A percentile compares a stretch with the other conserved stretches of the same genome.
These are phyloP conservation scores for Tiliacea citrago DNA, from an alignment of 2,888 invertebrate species.

Conservation along the genomic window DNA sequence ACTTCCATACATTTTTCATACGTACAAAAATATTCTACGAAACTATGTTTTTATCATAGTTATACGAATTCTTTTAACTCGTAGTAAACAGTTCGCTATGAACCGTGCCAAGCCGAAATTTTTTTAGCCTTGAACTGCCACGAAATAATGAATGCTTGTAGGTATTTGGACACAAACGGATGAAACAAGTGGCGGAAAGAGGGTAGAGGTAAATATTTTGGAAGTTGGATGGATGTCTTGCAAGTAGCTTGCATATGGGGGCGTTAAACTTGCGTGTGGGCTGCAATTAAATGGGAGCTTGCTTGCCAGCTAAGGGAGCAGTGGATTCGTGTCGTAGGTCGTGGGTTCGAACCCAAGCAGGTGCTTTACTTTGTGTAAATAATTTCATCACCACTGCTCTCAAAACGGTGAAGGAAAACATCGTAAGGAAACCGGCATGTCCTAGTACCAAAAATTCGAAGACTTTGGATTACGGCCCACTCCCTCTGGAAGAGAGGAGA, in stretches of 20 bases:
- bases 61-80: constrained; percentile 38
- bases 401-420: too few species aligned
- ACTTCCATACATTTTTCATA: constrained; percentile 5
- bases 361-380: too few species aligned
- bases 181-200: neutral
- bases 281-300: too few species aligned
- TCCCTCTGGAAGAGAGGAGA: too few species aligned
- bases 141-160: constrained; percentile 17
- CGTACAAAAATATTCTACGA: constrained; percentile 20
- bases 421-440: too few species aligned
- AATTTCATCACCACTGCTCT: too few species aligned
- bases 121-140: constrained; percentile 44
- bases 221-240: constrained; percentile 9
- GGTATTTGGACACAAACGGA: constrained; percentile 23
- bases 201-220: constrained; percentile 16
- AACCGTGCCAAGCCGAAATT: constrained; percentile 35
- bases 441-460: too few species aligned
- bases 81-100: constrained; percentile 51
- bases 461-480: too few species aligned
- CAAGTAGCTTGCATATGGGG: too few species aligned
- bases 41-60: constrained; percentile 36
- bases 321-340: too few species aligned
- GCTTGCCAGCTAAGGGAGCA: too few species aligned
- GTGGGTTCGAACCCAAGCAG: too few species aligned
- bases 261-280: neutral